Conservation (phyloP, 2,888 invertebrate species). For the Hyposoter didymator region DNA sequence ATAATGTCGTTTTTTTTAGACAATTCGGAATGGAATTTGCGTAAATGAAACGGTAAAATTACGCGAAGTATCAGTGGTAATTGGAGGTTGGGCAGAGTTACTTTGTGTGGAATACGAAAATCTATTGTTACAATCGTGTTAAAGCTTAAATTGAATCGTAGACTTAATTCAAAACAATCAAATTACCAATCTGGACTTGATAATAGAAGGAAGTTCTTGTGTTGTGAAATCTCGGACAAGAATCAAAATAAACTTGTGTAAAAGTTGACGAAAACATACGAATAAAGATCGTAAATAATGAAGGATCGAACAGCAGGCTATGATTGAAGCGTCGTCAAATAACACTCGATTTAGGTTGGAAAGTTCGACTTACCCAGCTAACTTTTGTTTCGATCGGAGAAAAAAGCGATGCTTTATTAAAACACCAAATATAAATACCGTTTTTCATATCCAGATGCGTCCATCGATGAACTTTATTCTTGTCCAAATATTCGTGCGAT, state of each 20-base stretch:
- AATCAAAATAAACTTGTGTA: background rate
- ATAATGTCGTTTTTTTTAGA: no score
- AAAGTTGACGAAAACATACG: background rate
- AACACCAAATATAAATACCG: background rate
- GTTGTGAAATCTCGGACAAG: background rate
- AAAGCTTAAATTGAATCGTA: background rate
- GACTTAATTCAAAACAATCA: background rate
- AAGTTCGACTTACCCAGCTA: conserved; percentile 5
- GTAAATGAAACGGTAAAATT: no score
- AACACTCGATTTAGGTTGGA: conserved; percentile 17
- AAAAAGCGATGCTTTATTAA: background rate
- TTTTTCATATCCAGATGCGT: conserved; percentile 4
- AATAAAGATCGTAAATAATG: background rate
- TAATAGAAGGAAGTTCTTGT: background rate
- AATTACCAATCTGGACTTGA: background rate
- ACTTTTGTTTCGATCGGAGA: background rate
- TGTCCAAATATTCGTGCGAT: background rate
- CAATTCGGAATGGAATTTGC: no score
- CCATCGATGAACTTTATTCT: background rate
- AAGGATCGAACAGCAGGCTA: background rate
- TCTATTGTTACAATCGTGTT: background rate
- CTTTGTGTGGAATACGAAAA: background rate
- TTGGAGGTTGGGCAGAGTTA: background rate
- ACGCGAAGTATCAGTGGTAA: background rate
- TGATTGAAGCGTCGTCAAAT: conserved; percentile 11